phyloP scores from a whole-genome alignment of 2,113 vertebrate species.

The Gracilinanus agilis region DNA sequence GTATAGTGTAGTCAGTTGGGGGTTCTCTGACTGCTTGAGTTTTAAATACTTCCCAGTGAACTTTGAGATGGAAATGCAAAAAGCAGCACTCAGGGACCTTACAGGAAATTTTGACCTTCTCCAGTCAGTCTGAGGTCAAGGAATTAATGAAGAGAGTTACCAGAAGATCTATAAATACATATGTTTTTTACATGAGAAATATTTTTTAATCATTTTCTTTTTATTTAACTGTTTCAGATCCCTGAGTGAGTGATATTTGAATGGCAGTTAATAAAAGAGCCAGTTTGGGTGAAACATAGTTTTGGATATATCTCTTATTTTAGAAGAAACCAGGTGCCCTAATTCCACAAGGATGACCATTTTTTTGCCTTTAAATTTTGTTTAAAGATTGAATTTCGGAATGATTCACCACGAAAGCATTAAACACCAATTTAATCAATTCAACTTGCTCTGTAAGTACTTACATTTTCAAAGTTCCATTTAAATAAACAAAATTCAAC shows the following conservation, averaged over 20 bases:
- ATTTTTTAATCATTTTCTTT: constrained; percentile 65
- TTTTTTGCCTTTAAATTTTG: background rate
- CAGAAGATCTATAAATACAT: constrained; percentile 83
- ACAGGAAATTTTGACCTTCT: constrained; percentile 79
- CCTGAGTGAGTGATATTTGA: constrained; percentile 40
- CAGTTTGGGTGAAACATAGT: constrained; percentile 41
- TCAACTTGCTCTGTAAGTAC: background rate
- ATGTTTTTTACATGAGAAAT: constrained; percentile 72
- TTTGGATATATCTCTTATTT: background rate
- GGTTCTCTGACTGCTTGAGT: constrained; percentile 59
- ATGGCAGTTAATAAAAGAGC: constrained; percentile 31
- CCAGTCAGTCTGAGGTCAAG: constrained; percentile 80
- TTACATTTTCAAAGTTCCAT: background rate
- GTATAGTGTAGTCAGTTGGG: constrained; percentile 58
- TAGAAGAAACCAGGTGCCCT: background rate
- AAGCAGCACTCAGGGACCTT: constrained; percentile 77
- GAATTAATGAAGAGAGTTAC: constrained; percentile 83
- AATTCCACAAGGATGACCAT: background rate
- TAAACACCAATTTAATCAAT: background rate
- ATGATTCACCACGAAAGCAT: background rate
- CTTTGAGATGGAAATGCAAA: constrained; percentile 45
- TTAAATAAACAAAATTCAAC: background rate
- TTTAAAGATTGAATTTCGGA: background rate
- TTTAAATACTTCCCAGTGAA: constrained; percentile 73
- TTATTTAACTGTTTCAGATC: constrained; percentile 75